Conservation (phyloP, 2,113 vertebrate genomes). For the Ceyx margarethae region DNA sequence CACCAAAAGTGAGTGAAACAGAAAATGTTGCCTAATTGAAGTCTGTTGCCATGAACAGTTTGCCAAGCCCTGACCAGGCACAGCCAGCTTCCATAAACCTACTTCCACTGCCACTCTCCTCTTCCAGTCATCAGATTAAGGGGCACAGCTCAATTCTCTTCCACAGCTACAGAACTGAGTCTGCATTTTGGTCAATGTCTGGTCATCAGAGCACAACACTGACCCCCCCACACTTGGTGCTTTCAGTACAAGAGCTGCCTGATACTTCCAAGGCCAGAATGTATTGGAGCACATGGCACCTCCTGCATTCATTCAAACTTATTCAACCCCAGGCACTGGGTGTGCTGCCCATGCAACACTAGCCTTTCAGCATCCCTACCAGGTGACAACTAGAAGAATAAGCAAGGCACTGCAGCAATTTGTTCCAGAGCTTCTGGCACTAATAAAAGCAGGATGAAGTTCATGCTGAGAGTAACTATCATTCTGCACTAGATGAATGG, state of each 20-base stretch:
- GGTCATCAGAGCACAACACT: not conserved
- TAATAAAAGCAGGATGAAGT: not conserved
- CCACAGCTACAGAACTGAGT: not conserved
- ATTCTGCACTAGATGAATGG: not conserved
- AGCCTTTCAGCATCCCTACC: not conserved
- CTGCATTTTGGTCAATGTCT: not conserved
- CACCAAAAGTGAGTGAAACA: not conserved
- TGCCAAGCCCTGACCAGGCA: not conserved
- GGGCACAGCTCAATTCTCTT: not conserved
- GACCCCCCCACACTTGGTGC: not conserved
- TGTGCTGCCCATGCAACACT: fast-evolving
- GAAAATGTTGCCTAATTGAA: not conserved
- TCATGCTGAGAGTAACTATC: not conserved
- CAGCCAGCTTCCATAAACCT: not conserved
- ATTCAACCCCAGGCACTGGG: fast-evolving
- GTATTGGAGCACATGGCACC: fast-evolving
- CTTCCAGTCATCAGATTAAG: not conserved
- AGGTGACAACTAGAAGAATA: not conserved
- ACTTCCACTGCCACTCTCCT: not conserved
- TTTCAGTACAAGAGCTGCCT: not conserved
- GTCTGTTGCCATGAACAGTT: not conserved
- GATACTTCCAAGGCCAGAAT: not conserved
- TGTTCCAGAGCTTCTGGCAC: not conserved
- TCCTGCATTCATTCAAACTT: not conserved
- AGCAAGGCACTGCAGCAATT: not conserved